Percentiles rank a stretch among this genome's conserved stretches.
Evolutionary conservation across 2,113 vertebrate genomes (phyloP).

Genomic region (Neolamprologus ventralis): DNA sequence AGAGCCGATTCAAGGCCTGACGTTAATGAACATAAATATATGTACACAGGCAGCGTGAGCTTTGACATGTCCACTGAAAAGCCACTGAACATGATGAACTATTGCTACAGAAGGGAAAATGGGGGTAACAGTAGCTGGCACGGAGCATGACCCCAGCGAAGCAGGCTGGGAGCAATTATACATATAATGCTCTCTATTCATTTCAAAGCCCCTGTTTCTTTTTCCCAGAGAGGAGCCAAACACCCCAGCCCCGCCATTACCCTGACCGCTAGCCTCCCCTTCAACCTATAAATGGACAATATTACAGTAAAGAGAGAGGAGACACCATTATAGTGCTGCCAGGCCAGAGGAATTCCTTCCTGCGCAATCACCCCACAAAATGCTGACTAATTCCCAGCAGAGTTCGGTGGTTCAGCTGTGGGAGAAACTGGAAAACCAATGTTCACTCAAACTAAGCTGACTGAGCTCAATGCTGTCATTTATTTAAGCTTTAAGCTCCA

Average conservation of each 20-base stretch:
- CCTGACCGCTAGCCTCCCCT: slow-evolving; percentile 50
- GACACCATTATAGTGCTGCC: slow-evolving; percentile 48
- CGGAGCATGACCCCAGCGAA: slow-evolving; percentile 34
- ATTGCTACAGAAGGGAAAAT: slow-evolving; percentile 7
- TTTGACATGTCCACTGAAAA: slow-evolving; percentile 7
- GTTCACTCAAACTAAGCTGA: neutral
- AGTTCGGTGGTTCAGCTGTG: slow-evolving; percentile 31
- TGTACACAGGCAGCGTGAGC: neutral
- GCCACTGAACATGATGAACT: neutral
- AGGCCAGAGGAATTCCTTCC: slow-evolving; percentile 60
- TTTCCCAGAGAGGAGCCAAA: slow-evolving; percentile 54
- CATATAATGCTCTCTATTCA: slow-evolving; percentile 59
- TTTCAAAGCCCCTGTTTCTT: slow-evolving; percentile 28
- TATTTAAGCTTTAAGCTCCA: neutral
- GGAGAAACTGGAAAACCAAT: slow-evolving; percentile 7
- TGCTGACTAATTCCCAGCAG: slow-evolving; percentile 52
- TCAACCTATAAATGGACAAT: slow-evolving; percentile 58
- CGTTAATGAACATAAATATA: neutral
- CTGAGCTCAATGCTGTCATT: neutral
- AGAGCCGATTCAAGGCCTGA: neutral
- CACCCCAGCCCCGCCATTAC: slow-evolving; percentile 41
- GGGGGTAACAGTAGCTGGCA: slow-evolving; percentile 22
- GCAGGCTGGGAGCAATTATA: slow-evolving; percentile 42
- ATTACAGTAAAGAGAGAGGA: slow-evolving; percentile 58
- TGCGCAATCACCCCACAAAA: slow-evolving; percentile 61